phyloP scores from a whole-genome alignment of 2,888 invertebrate genomes.

The Drosophila limbata region DNA sequence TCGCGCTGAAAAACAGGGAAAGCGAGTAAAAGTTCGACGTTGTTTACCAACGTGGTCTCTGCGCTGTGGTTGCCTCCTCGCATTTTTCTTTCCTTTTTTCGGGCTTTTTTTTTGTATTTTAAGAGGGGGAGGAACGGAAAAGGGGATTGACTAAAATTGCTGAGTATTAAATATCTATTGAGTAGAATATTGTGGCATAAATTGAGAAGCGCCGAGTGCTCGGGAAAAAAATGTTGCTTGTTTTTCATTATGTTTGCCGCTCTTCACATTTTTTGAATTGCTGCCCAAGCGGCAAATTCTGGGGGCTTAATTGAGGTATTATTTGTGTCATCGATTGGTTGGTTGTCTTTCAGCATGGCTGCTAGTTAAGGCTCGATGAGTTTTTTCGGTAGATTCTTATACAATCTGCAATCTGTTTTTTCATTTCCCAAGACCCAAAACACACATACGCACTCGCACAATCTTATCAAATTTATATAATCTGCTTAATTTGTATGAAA shows the following conservation, averaged over 20 bases:
- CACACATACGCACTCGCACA: conserved; percentile 22
- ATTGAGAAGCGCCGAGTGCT: conserved; percentile 46
- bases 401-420: conserved; percentile 25
- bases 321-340: conserved; percentile 73
- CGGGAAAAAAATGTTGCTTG: conserved; percentile 54
- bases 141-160: conserved; percentile 42
- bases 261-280: conserved; percentile 40
- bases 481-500: conserved; percentile 73
- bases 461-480: conserved; percentile 65
- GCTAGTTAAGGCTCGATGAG: not conserved
- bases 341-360: not conserved
- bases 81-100: conserved; percentile 5
- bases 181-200: conserved; percentile 57
- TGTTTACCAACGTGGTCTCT: conserved; percentile 51
- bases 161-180: conserved; percentile 78
- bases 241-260: conserved; percentile 62
- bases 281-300: conserved; percentile 26
- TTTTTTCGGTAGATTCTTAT: conserved; percentile 4
- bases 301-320: conserved; percentile 75
- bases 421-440: conserved; percentile 8
- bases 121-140: not conserved
- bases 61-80: conserved; percentile 57
- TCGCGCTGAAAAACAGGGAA: conserved; percentile 18
- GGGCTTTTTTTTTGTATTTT: not conserved
- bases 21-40: conserved; percentile 49